These are phyloP conservation scores for Synaphobranchus kaupii DNA, from an alignment of 2,797 vertebrate genomes.

Conservation along the genomic window DNA sequence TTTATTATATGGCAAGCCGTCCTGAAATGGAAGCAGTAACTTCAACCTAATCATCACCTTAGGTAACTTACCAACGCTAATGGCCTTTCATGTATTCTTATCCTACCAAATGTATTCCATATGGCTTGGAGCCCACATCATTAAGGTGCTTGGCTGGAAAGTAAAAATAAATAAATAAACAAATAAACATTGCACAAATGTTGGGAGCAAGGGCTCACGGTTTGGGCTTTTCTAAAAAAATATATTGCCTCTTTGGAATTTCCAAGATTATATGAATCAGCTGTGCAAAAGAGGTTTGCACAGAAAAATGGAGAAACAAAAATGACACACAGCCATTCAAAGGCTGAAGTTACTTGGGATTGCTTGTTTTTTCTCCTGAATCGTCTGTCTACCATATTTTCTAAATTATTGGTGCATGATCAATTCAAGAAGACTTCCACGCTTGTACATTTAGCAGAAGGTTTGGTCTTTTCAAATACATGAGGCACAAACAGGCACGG, in stretches of 20 bases:
- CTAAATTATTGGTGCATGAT: slow-evolving; percentile 36
- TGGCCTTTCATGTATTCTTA: background rate
- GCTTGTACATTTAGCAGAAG: slow-evolving; percentile 68
- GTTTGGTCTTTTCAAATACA: slow-evolving; percentile 55
- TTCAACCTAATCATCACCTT: slow-evolving; percentile 12
- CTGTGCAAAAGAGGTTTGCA: background rate
- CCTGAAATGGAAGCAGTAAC: slow-evolving; percentile 17
- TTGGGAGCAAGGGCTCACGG: background rate
- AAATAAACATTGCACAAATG: background rate
- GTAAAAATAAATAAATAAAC: background rate
- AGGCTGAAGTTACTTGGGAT: background rate
- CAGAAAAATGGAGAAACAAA: background rate
- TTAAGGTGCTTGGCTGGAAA: background rate
- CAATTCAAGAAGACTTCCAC: slow-evolving; percentile 51
- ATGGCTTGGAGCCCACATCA: background rate
- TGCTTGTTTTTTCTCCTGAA: background rate
- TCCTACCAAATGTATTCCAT: slow-evolving; percentile 8
- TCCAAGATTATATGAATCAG: background rate
- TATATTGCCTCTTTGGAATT: background rate
- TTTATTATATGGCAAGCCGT: slow-evolving; percentile 3
- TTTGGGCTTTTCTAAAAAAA: background rate
- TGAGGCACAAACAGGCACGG: slow-evolving; percentile 58
- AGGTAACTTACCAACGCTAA: background rate
- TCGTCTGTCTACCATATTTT: background rate
- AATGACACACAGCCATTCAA: background rate